Evolutionary conservation across 2,888 invertebrate species (phyloP).

Genomic region (Schizaphis graminum): DNA sequence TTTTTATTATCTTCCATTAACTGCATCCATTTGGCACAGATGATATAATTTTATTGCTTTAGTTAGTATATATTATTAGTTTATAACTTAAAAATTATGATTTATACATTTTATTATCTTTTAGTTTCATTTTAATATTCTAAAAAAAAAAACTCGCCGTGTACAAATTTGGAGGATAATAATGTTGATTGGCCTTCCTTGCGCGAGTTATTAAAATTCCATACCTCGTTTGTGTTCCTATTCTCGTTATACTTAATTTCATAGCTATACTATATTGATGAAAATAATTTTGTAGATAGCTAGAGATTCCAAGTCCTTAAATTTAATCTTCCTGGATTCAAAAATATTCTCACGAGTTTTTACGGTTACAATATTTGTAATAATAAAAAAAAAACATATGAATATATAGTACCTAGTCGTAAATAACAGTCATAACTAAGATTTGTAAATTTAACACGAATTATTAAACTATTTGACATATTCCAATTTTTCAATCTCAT

Average conservation of each 20-base stretch:
- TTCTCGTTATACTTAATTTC: neutral
- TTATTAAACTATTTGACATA: neutral
- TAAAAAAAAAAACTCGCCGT: slow-evolving; percentile 43
- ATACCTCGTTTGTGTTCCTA: neutral
- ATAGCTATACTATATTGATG: neutral
- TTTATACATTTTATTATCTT: neutral
- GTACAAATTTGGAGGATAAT: slow-evolving; percentile 54
- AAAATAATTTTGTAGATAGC: neutral
- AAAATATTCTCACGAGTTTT: neutral
- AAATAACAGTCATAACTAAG: neutral
- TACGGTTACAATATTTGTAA: neutral
- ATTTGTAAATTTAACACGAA: neutral
- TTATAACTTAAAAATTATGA: neutral
- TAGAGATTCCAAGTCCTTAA: neutral
- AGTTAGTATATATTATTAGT: neutral
- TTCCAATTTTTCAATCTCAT: neutral
- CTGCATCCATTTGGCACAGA: neutral
- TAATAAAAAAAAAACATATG: neutral
- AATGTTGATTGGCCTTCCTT: slow-evolving; percentile 62
- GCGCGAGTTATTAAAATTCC: slow-evolving; percentile 53
- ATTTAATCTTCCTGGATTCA: neutral
- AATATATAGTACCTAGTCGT: neutral
- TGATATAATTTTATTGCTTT: slow-evolving; percentile 6
- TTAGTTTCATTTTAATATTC: neutral
- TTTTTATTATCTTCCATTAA: slow-evolving; percentile 40